Base-by-base conservation (phyloP, 92 coral and sea anemone species). In the Umimayanthus chanpuru region DNA sequence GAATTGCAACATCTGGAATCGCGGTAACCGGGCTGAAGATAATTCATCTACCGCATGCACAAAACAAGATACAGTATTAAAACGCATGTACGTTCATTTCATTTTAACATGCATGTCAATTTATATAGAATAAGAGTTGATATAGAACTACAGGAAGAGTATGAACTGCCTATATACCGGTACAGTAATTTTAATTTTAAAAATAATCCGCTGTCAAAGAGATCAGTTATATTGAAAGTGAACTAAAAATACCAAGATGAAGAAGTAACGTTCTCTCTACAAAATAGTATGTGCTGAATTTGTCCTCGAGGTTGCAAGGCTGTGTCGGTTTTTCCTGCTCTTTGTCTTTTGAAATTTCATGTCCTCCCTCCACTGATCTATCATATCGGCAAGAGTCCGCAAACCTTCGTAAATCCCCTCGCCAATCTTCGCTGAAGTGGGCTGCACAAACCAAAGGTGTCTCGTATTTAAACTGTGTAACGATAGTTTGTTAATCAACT, bases 381-480 rank as follows among this genome's bases (percentile, higher is more conserved):
- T 95, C 98, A 97, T 93, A 76, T 95, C 96, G 4, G 94, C 93
- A n/a, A 97, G 92, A 39, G 89, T 92, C 53, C 90, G 94, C 0
- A 97, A 91, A 2, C 99, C 99, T 40, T 97, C 99, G 73, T 44
- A 80, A 40, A 97, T 92, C 2, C 99, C 99, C 49, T 97, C 99
- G 20, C 99, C 99, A 21, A 91, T 85, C 71, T 91, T 91, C 36
- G 96, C 96, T n/a, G 99, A 95, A 25, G 97, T 89, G 55, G 98
- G 96, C 89, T 95, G 98, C 30, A 97, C 98, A 84, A 88, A 88
- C 99, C 99, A 97, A 79, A 94, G 88, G 92, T 97, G 99, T 61
- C 89, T 92, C 39, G 92, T 85, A 91, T 90, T 94, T 6, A 97
- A 86, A 85, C 92, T 93, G 49, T 91, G 93, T 43, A 97, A 90